These are phyloP conservation scores for Heliangelus exortis DNA, from an alignment of 2,797 vertebrate species.

Conservation along the genomic window DNA sequence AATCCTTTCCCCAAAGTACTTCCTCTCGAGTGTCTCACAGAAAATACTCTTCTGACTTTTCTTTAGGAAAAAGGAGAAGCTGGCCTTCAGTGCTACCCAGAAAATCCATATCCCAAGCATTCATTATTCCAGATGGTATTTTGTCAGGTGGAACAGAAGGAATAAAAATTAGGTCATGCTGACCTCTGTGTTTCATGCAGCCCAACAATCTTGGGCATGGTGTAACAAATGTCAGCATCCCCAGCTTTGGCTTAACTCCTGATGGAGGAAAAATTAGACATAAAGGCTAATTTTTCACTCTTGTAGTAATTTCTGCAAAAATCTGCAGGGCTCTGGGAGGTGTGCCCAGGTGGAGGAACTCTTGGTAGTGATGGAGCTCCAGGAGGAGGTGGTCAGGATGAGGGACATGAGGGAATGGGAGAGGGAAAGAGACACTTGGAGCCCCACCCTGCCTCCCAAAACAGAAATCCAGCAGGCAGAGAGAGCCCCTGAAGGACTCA, in stretches of 20 bases:
- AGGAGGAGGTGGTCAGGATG: too few relatives aligned
- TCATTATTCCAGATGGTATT: constrained; percentile 32
- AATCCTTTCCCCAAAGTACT: background rate
- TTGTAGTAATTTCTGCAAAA: background rate
- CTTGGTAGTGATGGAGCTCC: too few relatives aligned
- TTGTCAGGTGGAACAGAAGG: constrained; percentile 33
- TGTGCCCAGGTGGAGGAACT: too few relatives aligned
- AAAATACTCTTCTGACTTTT: background rate
- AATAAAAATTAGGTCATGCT: constrained; percentile 26
- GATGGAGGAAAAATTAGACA: background rate
- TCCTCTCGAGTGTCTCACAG: background rate
- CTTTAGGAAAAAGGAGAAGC: background rate
- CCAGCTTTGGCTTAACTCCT: background rate
- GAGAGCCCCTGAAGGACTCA: background rate
- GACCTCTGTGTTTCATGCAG: background rate
- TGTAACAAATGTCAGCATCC: background rate
- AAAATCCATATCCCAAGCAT: background rate
- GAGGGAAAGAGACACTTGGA: too few relatives aligned
- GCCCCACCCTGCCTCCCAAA: too few relatives aligned
- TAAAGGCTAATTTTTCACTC: background rate
- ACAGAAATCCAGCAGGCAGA: too few relatives aligned
- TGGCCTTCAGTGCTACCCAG: background rate
- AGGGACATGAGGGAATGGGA: too few relatives aligned
- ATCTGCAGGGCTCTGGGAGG: too few relatives aligned
- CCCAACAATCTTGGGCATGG: background rate